Conservation (phyloP, 2,797 vertebrate species). For the Eleutherodactylus coqui region DNA sequence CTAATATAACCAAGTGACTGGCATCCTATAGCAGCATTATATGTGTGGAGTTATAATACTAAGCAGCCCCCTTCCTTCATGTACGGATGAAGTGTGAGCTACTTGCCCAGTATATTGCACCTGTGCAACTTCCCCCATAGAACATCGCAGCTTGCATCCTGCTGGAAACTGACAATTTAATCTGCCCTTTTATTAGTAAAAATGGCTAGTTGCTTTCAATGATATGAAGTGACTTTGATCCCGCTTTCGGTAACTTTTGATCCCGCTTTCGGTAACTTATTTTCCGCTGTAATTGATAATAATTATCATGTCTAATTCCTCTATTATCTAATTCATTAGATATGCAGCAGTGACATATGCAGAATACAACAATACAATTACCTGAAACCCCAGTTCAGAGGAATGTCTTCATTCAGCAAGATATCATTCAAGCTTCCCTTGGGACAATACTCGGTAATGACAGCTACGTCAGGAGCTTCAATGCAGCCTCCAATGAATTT, state of each 20-base stretch:
- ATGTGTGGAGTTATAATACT: too few species aligned
- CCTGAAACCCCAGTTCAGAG: conserved; percentile 88
- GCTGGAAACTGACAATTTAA: not conserved
- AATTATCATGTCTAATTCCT: not conserved
- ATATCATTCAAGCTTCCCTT: conserved; percentile 85
- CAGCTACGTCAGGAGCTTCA: conserved; percentile 82
- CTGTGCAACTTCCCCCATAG: too few species aligned
- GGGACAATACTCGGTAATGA: conserved; percentile 87
- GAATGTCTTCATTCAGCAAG: conserved; percentile 83
- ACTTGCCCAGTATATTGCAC: too few species aligned
- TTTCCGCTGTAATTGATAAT: not conserved
- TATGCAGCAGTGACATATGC: not conserved
- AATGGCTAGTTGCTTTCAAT: not conserved
- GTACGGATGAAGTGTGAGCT: too few species aligned
- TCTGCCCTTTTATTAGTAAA: not conserved
- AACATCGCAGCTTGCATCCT: too few species aligned
- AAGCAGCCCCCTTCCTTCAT: too few species aligned
- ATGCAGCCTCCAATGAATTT: conserved; percentile 86
- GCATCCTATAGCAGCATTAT: too few species aligned
- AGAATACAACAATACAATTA: conserved; percentile 57
- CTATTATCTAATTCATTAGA: not conserved
- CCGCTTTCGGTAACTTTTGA: not conserved
- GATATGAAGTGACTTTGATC: not conserved
- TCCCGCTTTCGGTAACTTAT: not conserved
- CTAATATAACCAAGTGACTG: too few species aligned